Evolutionary conservation across 1,140 invertebrate genomes (phyloP).

Genomic region (Drosophila malerkotliana): DNA sequence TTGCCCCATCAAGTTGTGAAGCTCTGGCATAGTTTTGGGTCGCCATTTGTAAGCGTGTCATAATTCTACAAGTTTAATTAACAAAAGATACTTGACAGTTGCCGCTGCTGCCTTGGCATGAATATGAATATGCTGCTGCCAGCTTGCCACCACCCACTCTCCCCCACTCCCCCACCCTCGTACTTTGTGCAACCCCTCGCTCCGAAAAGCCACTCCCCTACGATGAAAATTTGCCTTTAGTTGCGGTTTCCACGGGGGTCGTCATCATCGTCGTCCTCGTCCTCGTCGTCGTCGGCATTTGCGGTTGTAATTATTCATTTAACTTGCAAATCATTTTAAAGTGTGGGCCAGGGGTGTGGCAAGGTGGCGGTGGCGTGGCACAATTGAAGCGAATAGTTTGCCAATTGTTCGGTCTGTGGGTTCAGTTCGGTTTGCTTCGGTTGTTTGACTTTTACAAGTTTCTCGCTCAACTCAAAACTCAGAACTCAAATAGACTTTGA

Average conservation of each 20-base stretch:
- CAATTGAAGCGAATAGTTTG: constrained; percentile 79
- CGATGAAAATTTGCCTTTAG: constrained; percentile 30
- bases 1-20: constrained; percentile 21
- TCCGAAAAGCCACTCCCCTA: not conserved
- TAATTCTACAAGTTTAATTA: constrained; percentile 83
- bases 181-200: not conserved
- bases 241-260: constrained; percentile 33
- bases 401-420: constrained; percentile 64
- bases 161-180: not conserved
- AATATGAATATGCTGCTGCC: constrained; percentile 59
- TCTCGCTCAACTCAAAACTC: constrained; percentile 39
- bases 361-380: constrained; percentile 28
- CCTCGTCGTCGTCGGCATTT: constrained; percentile 46
- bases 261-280: not conserved
- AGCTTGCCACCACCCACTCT: not conserved
- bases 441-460: constrained; percentile 78
- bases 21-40: constrained; percentile 66
- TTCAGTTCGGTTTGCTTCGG: constrained; percentile 27
- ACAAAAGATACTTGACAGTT: constrained; percentile 82
- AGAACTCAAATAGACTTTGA: constrained; percentile 78
- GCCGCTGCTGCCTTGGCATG: constrained; percentile 59
- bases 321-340: constrained; percentile 80
- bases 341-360: constrained; percentile 11
- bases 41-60: constrained; percentile 70
- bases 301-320: constrained; percentile 81